These are phyloP conservation scores for Rhineura floridana DNA, from an alignment of 2,113 vertebrate genomes.

Conservation along the genomic window DNA sequence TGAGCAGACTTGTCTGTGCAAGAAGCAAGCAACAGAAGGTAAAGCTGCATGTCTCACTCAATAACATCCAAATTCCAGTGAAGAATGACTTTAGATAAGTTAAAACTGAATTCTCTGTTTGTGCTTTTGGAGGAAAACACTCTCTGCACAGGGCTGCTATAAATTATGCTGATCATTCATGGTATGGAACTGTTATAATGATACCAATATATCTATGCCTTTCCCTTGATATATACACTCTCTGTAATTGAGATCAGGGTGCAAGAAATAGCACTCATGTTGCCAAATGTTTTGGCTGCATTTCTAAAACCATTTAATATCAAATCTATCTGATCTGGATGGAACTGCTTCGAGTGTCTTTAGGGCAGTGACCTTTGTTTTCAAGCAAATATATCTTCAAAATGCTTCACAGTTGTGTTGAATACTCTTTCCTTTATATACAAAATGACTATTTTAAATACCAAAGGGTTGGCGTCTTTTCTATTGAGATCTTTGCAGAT, in stretches of 20 bases:
- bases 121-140: not conserved
- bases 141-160: not conserved
- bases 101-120: slow-evolving; percentile 1
- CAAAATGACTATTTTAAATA: not conserved
- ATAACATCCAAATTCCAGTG: slow-evolving; percentile 16
- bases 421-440: not conserved
- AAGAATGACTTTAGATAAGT: not conserved
- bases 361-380: not conserved
- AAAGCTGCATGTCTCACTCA: slow-evolving; percentile 17
- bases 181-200: not conserved
- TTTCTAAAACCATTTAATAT: slow-evolving; percentile 9
- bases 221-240: not conserved
- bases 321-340: not conserved
- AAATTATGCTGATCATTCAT: slow-evolving; percentile 8
- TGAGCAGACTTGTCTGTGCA: slow-evolving; percentile 11
- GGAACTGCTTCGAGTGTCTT: not conserved
- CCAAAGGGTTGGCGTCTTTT: not conserved
- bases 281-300: slow-evolving; percentile 5
- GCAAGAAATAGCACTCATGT: not conserved
- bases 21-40: slow-evolving; percentile 33
- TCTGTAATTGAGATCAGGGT: not conserved
- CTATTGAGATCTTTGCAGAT: not conserved
- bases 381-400: not conserved
- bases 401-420: slow-evolving; percentile 4
- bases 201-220: not conserved